Conservation (phyloP, 2,797 vertebrate species). For the Coendou prehensilis region DNA sequence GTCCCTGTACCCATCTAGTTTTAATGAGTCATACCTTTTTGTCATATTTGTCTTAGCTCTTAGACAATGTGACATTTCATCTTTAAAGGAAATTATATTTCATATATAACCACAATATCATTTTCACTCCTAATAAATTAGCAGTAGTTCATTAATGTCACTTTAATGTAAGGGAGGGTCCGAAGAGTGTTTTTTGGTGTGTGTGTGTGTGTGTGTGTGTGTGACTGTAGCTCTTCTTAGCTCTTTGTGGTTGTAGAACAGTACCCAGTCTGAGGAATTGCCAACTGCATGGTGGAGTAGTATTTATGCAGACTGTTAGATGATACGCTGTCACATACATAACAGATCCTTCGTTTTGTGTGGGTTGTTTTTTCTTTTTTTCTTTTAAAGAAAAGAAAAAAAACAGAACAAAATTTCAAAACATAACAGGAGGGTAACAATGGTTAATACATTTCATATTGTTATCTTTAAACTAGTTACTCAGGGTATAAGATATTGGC, state of each 20-base stretch:
- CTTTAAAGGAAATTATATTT: neutral
- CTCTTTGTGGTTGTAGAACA: neutral
- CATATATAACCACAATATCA: neutral
- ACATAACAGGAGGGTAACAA: no score
- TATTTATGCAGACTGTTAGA: neutral
- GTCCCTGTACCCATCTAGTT: neutral
- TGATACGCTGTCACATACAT: neutral
- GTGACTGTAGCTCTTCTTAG: neutral
- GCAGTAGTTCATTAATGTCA: conserved; percentile 1
- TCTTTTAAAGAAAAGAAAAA: no score
- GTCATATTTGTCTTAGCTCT: neutral
- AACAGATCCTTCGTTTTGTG: neutral
- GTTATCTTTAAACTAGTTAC: no score
- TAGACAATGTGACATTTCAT: neutral
- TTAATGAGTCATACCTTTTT: neutral
- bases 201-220: neutral
- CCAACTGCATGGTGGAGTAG: neutral
- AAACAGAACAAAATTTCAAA: no score
- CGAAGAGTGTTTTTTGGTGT: neutral
- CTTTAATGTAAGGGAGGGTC: neutral
- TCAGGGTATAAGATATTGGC: no score
- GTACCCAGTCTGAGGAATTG: neutral
- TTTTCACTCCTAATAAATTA: conserved; percentile 1
- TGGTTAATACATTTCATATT: no score
- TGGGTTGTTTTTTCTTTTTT: neutral